Conservation (phyloP, 2,113 vertebrate species). For the Erythrocercus mccallii region DNA sequence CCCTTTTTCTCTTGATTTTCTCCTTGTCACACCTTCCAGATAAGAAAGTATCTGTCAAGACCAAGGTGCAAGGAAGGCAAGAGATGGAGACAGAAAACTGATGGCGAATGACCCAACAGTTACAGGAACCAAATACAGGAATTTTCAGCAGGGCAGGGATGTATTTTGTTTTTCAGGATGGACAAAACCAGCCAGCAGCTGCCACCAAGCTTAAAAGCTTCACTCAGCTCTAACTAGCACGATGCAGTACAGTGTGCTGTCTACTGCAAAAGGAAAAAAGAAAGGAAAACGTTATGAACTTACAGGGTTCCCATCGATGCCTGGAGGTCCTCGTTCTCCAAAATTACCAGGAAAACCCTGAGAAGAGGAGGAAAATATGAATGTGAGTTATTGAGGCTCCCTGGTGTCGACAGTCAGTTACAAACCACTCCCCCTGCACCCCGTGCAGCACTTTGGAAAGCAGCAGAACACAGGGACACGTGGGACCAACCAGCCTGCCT, state of each 20-base stretch:
- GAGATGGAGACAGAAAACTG: neutral
- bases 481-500: neutral
- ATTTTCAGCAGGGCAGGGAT: neutral
- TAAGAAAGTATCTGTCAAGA: neutral
- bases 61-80: neutral
- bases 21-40: neutral
- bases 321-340: constrained; percentile 93
- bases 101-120: neutral
- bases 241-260: neutral
- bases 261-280: neutral
- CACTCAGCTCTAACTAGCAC: neutral
- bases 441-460: neutral
- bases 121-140: neutral
- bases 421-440: neutral
- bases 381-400: neutral
- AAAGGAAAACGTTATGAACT: constrained; percentile 60
- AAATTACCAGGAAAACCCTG: constrained; percentile 97
- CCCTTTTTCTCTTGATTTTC: neutral
- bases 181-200: neutral
- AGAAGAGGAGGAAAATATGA: constrained; percentile 22
- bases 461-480: neutral
- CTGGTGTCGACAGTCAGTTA: neutral
- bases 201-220: neutral
- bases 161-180: neutral
- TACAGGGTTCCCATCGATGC: constrained; percentile 96